phyloP scores from a whole-genome alignment of 2,113 vertebrate species.

The Crotalus horridus region DNA sequence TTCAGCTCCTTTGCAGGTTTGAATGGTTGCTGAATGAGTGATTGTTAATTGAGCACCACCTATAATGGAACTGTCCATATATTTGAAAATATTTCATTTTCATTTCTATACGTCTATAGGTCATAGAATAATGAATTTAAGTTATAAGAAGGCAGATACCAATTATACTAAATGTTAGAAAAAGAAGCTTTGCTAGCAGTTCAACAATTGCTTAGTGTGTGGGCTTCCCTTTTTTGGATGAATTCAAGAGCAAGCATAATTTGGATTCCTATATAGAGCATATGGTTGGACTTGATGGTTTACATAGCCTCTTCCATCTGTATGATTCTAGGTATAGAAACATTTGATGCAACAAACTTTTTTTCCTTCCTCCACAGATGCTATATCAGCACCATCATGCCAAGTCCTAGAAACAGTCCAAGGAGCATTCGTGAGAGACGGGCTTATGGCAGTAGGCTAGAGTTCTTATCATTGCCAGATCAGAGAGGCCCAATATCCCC shows the following conservation, averaged over 20 bases:
- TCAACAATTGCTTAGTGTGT: not conserved
- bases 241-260: not conserved
- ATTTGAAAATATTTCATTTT: not conserved
- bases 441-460: constrained; percentile 70
- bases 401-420: constrained; percentile 69
- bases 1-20: not conserved
- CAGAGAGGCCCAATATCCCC: constrained; percentile 71
- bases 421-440: constrained; percentile 62
- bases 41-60: not conserved
- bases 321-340: not conserved
- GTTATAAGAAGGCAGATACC: not conserved
- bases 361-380: not conserved
- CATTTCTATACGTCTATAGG: not conserved
- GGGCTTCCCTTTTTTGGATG: not conserved
- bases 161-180: not conserved
- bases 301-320: not conserved
- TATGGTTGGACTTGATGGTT: not conserved
- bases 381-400: constrained; percentile 49
- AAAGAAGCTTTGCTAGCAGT: not conserved
- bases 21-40: not conserved
- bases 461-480: constrained; percentile 79
- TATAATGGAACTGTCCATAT: not conserved
- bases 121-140: not conserved
- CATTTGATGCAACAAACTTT: not conserved
- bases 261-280: not conserved